Evolutionary conservation across 1,140 invertebrate species (phyloP).

Genomic region (Macrosteles quadrilineatus): DNA sequence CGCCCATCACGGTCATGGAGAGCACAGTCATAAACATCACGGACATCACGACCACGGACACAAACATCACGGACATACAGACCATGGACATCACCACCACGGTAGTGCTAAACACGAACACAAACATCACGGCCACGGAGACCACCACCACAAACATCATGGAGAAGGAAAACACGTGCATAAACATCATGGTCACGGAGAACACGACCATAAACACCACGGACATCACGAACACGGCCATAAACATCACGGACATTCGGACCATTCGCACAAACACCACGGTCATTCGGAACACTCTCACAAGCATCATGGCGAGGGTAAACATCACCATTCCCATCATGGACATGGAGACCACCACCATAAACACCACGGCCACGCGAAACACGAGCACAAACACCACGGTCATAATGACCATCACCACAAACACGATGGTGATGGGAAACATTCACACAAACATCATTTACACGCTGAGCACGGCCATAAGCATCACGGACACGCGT

Average conservation of each 20-base stretch:
- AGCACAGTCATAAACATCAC: constrained; percentile 19
- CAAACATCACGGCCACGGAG: constrained; percentile 7
- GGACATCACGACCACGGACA: constrained; percentile 11
- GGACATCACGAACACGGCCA: constrained; percentile 5
- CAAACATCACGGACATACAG: constrained; percentile 16
- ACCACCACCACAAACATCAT: constrained; percentile 9
- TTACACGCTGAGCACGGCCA: constrained; percentile 3
- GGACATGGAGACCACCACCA: neutral
- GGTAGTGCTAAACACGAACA: constrained; percentile 5
- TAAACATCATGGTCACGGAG: constrained; percentile 31
- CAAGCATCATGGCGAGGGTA: constrained; percentile 1
- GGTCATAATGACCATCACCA: neutral
- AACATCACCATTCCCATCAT: constrained; percentile 6
- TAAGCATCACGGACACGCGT: constrained; percentile 4
- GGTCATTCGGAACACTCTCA: constrained; percentile 2
- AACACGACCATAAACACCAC: constrained; percentile 22
- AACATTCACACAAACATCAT: constrained; percentile 23
- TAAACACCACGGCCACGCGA: constrained; percentile 15
- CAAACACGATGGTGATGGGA: neutral
- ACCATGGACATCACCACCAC: constrained; percentile 22
- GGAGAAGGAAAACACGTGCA: constrained; percentile 5
- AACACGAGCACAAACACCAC: constrained; percentile 14
- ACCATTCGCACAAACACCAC: constrained; percentile 16
- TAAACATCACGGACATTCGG: constrained; percentile 11
- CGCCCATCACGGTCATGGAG: constrained; percentile 18